These are phyloP conservation scores for Pocillopora grandis DNA, from an alignment of 92 coral and sea anemone genomes.

Conservation along the genomic window DNA sequence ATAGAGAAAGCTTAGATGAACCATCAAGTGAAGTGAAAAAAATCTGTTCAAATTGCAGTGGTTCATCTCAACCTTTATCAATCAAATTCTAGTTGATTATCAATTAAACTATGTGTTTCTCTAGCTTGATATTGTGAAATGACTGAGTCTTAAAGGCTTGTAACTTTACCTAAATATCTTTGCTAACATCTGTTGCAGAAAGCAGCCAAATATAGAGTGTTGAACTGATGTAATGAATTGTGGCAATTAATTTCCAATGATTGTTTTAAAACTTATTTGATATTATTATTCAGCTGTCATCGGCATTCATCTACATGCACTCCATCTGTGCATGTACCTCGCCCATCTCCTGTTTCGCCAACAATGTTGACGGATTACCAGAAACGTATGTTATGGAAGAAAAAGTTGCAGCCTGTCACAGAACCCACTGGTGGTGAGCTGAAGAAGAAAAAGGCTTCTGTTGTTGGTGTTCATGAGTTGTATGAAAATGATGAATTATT, in stretches of 20 bases:
- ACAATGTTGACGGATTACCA: constrained; percentile 74
- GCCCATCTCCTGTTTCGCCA: constrained; percentile 86
- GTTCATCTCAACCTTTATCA: too few relatives aligned
- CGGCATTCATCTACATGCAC: constrained; percentile 9
- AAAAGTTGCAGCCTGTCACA: constrained; percentile 45
- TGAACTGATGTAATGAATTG: neutral
- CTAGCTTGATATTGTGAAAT: too few relatives aligned
- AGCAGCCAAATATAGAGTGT: neutral
- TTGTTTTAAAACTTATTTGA: neutral
- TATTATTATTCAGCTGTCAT: neutral
- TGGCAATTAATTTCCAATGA: neutral
- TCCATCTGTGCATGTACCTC: constrained; percentile 55
- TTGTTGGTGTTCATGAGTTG: constrained; percentile 82
- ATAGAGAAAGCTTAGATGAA: too few relatives aligned
- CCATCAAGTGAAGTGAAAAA: too few relatives aligned
- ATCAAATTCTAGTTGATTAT: too few relatives aligned
- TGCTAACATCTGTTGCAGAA: too few relatives aligned
- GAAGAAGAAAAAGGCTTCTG: constrained; percentile 37
- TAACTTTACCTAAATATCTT: neutral
- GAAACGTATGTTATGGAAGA: constrained; percentile 77
- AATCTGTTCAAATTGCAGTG: too few relatives aligned
- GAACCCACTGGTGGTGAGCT: constrained; percentile 26
- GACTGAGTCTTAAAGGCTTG: neutral
- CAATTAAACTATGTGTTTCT: too few relatives aligned
- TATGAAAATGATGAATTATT: constrained; percentile 85